Conservation (phyloP, 2,888 invertebrate species). For the Dolichopus griseipennis region DNA sequence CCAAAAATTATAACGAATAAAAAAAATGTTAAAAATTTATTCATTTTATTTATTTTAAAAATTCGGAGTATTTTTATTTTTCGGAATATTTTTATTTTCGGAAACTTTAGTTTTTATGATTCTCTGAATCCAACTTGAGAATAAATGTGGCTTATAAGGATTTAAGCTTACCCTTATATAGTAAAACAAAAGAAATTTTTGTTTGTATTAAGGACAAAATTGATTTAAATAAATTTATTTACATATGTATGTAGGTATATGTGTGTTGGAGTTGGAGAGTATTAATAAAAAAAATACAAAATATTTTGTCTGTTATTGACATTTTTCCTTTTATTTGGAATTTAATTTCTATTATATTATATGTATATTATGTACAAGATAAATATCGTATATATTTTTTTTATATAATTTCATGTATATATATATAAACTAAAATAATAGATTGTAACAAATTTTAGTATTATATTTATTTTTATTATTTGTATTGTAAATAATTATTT, state of each 20-base stretch:
- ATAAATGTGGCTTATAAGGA: background rate
- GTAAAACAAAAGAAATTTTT: background rate
- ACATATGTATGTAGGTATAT: no score
- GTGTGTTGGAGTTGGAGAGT: no score
- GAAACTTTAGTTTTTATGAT: background rate
- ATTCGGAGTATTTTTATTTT: background rate
- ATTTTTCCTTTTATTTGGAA: background rate
- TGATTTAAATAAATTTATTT: no score
- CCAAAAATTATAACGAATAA: constrained; percentile 19
- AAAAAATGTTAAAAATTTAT: constrained; percentile 18
- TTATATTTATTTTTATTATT: no score
- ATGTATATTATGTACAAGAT: no score
- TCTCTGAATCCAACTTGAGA: background rate
- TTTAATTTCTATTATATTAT: no score
- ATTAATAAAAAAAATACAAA: background rate
- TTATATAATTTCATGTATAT: no score
- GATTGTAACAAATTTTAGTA: no score
- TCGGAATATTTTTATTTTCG: background rate
- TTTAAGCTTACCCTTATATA: background rate
- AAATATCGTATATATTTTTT: no score
- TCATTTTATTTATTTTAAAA: constrained; percentile 22
- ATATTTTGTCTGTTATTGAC: background rate
- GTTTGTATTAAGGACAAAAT: background rate
- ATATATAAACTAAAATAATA: no score
- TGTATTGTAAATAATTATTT: no score